Percentiles rank a stretch among this genome's conserved stretches.
Conservation (phyloP, 2,888 invertebrate species). For the Drosophila mulleri region DNA sequence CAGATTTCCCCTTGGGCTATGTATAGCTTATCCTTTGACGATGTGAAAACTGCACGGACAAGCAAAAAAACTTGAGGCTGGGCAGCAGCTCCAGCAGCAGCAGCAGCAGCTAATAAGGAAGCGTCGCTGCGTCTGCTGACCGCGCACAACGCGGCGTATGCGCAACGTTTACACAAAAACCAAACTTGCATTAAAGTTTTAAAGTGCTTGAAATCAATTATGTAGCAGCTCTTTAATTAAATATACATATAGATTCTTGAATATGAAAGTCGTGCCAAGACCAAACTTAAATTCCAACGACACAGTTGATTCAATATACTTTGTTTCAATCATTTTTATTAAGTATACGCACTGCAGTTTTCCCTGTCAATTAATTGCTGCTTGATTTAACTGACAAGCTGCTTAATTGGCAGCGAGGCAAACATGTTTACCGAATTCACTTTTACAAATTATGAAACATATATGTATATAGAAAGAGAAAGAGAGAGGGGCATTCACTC, state of each 20-base stretch:
- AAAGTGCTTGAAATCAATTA: conserved; percentile 41
- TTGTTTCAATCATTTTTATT: neutral
- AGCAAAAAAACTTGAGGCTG: conserved; percentile 68
- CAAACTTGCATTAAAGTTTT: conserved; percentile 29
- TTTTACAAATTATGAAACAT: conserved; percentile 19
- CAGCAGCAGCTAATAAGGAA: conserved; percentile 59
- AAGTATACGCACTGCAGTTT: neutral
- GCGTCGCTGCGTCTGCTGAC: conserved; percentile 55
- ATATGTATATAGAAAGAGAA: neutral
- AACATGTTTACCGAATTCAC: conserved; percentile 15
- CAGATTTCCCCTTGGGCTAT: conserved; percentile 13
- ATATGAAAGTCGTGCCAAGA: neutral
- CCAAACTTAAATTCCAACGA: neutral
- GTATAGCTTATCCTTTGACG: conserved; percentile 67
- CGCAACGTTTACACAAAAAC: conserved; percentile 38
- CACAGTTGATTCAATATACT: neutral
- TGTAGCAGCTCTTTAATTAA: neutral
- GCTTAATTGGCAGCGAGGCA: conserved; percentile 16
- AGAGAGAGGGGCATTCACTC: neutral
- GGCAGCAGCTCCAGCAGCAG: conserved; percentile 19
- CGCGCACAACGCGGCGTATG: conserved; percentile 59
- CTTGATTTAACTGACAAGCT: conserved; percentile 7
- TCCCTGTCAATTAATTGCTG: conserved; percentile 5
- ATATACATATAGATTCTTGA: neutral
- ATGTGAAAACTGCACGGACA: conserved; percentile 66